Evolutionary conservation across 1,140 invertebrate species (phyloP), one percentile per base, ranked within the genome.

Genomic region (Meteorus sp.): DNA sequence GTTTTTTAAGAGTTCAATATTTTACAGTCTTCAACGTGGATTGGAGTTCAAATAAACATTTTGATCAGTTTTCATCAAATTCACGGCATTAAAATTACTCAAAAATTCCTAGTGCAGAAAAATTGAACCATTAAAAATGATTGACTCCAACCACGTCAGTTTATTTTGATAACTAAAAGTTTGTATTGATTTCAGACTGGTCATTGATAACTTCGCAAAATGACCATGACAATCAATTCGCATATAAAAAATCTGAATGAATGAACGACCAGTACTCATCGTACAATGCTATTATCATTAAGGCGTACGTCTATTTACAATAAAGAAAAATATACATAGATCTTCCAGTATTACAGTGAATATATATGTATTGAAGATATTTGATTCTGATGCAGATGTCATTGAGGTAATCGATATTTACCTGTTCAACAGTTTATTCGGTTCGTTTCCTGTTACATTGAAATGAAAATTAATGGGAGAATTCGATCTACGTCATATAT

Each of bases 251-350:
- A 39, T 39, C n/a, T 39, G 35, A 8, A 39, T 39, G 13, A 39
- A 39, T 13, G n/a, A n/a, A n/a, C n/a, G n/a, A 39, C 13, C 13
- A 1, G 13, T 1, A 13, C 4, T 39, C 9, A 39, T 39, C 27
- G 27, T 29, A 29, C 27, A 29, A 29, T 39, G 8, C n/a, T 17
- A 17, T 23, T 41, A 54, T 54, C 23, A 45, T 41, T 66, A 69
- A 69, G 66, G 64, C 68, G 68, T 65, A 64, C 66, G 59, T 50
- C 50, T 69, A 69, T 69, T 59, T 69, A 69, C 67, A 69, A 52
- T 66, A 68, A 52, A 62, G 62, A 66, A 68, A 69, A 69, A 69
- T 69, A 66, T 69, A 69, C 68, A 69, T 68, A 66, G 67, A 64
- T 63, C 59, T 66, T n/a, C n/a, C 56, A 58, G 58, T 65, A 61